Percentiles rank a stretch among this genome's conserved stretches.
phyloP scores from a whole-genome alignment of 2,888 invertebrate species.

The Temnothorax unifasciatus region DNA sequence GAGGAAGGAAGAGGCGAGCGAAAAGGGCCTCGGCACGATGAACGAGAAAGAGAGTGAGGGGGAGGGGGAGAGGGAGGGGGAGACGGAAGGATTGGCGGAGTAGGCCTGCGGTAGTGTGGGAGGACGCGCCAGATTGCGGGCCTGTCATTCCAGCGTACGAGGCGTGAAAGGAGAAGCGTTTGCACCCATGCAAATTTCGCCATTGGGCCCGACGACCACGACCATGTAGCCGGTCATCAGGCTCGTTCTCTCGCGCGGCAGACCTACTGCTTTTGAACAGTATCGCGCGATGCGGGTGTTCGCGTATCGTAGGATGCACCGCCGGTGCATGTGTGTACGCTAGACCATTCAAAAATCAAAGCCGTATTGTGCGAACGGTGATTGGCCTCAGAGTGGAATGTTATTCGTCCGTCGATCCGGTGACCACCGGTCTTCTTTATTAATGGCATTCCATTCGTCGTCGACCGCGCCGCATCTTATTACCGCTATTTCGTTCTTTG shows the following conservation, averaged over 20 bases:
- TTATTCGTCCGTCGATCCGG: slow-evolving; percentile 28
- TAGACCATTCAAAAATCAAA: slow-evolving; percentile 52
- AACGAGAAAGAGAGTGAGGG: slow-evolving; percentile 19
- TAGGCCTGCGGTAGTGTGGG: slow-evolving; percentile 74
- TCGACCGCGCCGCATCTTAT: slow-evolving; percentile 14
- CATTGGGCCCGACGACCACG: slow-evolving; percentile 48
- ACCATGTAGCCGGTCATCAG: slow-evolving; percentile 57
- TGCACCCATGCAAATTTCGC: slow-evolving; percentile 74
- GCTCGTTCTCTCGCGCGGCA: slow-evolving; percentile 57
- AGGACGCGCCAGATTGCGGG: slow-evolving; percentile 81
- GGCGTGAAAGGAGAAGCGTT: slow-evolving; percentile 78
- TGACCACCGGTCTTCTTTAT: slow-evolving; percentile 40
- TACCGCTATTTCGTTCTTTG: slow-evolving; percentile 19
- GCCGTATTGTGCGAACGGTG: slow-evolving; percentile 45
- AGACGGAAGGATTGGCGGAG: slow-evolving; percentile 24
- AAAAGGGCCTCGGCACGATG: slow-evolving; percentile 49
- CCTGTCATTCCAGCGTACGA: slow-evolving; percentile 78
- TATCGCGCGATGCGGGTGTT: slow-evolving; percentile 51
- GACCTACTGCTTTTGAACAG: slow-evolving; percentile 29
- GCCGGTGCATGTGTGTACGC: neutral
- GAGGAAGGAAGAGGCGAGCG: slow-evolving; percentile 61
- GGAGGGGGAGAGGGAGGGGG: neutral
- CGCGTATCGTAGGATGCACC: slow-evolving; percentile 27
- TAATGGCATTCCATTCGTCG: slow-evolving; percentile 35
- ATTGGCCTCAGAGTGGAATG: slow-evolving; percentile 27